These are phyloP conservation scores for Protophormia terraenovae DNA, from an alignment of 2,888 invertebrate species.

Conservation along the genomic window DNA sequence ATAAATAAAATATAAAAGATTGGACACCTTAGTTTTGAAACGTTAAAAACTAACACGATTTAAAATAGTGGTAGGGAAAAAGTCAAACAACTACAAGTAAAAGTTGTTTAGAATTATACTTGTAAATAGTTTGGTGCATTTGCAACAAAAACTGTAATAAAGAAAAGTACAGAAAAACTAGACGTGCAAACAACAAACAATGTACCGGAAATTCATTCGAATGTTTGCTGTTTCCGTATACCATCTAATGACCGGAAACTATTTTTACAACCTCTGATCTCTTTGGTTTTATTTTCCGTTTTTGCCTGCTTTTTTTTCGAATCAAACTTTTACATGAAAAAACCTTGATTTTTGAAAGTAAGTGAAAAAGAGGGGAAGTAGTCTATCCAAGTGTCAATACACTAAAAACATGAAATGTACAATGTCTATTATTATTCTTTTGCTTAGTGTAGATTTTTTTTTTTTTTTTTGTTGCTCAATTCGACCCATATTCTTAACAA, in stretches of 20 bases:
- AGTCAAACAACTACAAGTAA: slow-evolving; percentile 65
- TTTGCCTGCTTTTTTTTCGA: slow-evolving; percentile 20
- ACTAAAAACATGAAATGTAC: slow-evolving; percentile 60
- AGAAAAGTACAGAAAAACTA: slow-evolving; percentile 50
- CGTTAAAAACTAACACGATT: slow-evolving; percentile 49
- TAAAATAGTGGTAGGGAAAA: slow-evolving; percentile 24
- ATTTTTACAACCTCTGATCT: slow-evolving; percentile 73
- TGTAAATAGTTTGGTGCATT: slow-evolving; percentile 68
- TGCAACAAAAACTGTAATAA: slow-evolving; percentile 65
- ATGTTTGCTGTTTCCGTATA: slow-evolving; percentile 81
- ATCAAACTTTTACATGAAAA: slow-evolving; percentile 36
- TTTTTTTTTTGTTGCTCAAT: background rate
- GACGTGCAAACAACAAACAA: slow-evolving; percentile 68
- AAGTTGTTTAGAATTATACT: slow-evolving; percentile 59
- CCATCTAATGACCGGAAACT: slow-evolving; percentile 79
- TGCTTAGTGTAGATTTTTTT: background rate
- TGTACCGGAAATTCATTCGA: slow-evolving; percentile 79
- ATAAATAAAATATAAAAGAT: background rate
- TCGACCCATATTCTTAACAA: slow-evolving; percentile 50
- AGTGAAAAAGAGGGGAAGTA: background rate
- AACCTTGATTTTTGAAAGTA: slow-evolving; percentile 43
- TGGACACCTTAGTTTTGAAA: slow-evolving; percentile 40
- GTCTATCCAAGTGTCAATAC: slow-evolving; percentile 63
- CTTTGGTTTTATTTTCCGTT: slow-evolving; percentile 54
- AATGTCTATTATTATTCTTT: slow-evolving; percentile 43